Base-by-base conservation (phyloP, 2,113 vertebrate species). In the Coryphaenoides rupestris region DNA sequence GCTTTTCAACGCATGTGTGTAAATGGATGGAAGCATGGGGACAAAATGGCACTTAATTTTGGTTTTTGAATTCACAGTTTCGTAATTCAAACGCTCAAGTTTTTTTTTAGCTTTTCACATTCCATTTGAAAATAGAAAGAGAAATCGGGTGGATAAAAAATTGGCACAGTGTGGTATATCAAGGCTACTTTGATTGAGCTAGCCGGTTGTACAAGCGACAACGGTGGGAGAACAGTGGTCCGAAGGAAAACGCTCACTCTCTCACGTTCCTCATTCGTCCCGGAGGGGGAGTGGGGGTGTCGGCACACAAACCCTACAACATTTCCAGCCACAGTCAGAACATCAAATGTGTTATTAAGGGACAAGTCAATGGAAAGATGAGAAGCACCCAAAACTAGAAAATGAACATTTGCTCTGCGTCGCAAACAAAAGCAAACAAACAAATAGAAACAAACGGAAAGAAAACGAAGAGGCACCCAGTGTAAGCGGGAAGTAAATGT, bases 121-220 rank as follows among this genome's bases (percentile, higher is more conserved):
- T 87, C 63, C 79, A 83, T 66, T 45, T 60, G 45, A 75, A 73
- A 66, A 74, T 68, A 75, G 86, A 90, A 89, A 74, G 79, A 65
- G 68, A 78, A 76, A 69, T 72, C 78, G 46, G 58, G 65, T 66
- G 45, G 70, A 70, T 80, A 73, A 79, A 68, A 64, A 72, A 21
- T 60, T 84, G 90, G 90, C 90, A 92, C 90, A 84, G 60, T 81
- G 84, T 81, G 89, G 87, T 89, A 63, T 84, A 63, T 84, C 83
- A 91, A 91, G 89, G 89, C 89, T 82, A 84, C 83, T 77, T 73
- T 79, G 78, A 82, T 64, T 66, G 76, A 86, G 73, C 79, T 81
- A 75, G 71, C 82, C 62, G 67, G 72, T 63, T 55, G 63, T 74
- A 64, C 61, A 65, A n/a, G 69, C 70, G 55, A 60, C 21, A 63